Conservation (phyloP, 2,888 invertebrate species). For the Achlya flavicornis region DNA sequence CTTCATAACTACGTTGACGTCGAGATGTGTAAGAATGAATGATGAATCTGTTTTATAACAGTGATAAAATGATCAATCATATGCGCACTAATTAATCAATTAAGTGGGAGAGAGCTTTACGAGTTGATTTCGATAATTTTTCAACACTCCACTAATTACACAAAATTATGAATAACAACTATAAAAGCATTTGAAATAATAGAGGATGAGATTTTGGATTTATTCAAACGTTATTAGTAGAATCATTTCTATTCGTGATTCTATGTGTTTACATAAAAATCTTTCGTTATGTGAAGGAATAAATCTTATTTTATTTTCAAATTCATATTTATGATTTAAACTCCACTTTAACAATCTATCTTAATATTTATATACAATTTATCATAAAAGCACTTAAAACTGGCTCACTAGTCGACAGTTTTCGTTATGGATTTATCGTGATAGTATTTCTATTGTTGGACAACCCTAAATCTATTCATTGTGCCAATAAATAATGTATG, state of each 20-base stretch:
- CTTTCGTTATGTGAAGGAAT: too few relatives aligned
- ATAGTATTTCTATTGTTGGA: conserved; percentile 59
- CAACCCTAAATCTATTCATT: conserved; percentile 67
- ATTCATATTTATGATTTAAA: background rate
- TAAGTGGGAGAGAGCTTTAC: background rate
- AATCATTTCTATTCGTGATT: too few relatives aligned
- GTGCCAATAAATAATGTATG: conserved; percentile 67
- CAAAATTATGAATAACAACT: background rate
- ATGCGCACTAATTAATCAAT: background rate
- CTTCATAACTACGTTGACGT: background rate
- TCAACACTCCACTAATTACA: background rate
- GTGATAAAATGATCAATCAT: background rate
- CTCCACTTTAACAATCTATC: background rate
- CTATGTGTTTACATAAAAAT: too few relatives aligned
- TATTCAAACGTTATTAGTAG: too few relatives aligned
- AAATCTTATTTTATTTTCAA: background rate
- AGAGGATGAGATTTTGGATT: too few relatives aligned
- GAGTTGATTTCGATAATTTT: background rate
- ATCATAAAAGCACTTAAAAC: conserved; percentile 49
- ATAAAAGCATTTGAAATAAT: too few relatives aligned
- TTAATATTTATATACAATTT: conserved; percentile 35
- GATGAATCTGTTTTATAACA: background rate
- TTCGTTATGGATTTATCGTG: conserved; percentile 50
- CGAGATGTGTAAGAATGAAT: background rate
- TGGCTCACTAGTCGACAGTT: conserved; percentile 48